Base-by-base conservation (phyloP, 64 coral and sea anemone species). In the Montipora cactus region DNA sequence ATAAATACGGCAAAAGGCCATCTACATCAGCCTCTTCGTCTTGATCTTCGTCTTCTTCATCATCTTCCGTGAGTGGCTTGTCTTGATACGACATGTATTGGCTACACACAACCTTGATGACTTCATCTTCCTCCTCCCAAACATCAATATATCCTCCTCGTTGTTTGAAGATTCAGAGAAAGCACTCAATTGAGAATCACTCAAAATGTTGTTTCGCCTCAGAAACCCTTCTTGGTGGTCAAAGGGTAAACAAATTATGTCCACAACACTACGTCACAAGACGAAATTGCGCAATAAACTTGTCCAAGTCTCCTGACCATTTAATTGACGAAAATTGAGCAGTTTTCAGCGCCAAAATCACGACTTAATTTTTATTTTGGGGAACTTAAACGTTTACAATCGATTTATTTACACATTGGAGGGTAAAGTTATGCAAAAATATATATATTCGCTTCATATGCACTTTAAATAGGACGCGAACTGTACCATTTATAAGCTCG, bases 11-110 rank as follows among this genome's bases (percentile, higher is more conserved):
- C 0, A 25, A 13, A 14, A 88, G 59, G 44, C 85, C 85, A 75
- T 88, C 85, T 19, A 74, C 14, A 49, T 88, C 85, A 15, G 62
- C n/a, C 50, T 74, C 71, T 45, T 71, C 66, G 21, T 49, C 25
- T 9, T 72, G 25, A 45, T 50, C 3, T 2, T 49, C 89, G 0
- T 5, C 22, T 18, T 50, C 67, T 22, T 18, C 44, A 8, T 15
- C 11, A 50, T 16, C 68, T 14, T 55, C 51, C 5, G 51, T 9
- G 9, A 75, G 61, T 10, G 71, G 37, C 44, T 88, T 37, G 37
- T 88, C 44, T 13, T 72, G 15, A 69, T 88, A 88, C 3, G 67
- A 70, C 18, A 15, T 68, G 51, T 7, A 7, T 55, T 9, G 51
- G 51, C 51, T 55, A 9, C 9, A 55, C 9, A 5, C 9, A 9